Percentiles rank a stretch among this genome's conserved stretches.
Evolutionary conservation across 2,797 vertebrate species (phyloP).

Genomic region (Hirundo rustica): DNA sequence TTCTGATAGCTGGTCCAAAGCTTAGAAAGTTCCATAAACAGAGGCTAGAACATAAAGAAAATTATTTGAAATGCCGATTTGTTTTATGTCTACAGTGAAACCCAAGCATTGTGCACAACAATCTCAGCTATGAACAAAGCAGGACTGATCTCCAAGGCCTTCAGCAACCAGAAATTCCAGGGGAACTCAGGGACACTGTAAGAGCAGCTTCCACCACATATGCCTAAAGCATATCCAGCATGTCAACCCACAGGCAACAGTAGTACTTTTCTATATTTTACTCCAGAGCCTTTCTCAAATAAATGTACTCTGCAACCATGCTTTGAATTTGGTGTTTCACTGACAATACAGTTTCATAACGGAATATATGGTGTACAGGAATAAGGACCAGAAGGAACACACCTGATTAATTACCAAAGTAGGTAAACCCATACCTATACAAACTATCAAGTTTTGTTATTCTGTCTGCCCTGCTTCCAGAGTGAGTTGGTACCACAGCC

Average conservation of each 20-base stretch:
- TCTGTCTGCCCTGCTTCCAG: background rate
- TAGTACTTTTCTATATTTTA: background rate
- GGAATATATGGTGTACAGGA: background rate
- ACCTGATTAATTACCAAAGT: background rate
- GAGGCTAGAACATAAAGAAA: conserved; percentile 77
- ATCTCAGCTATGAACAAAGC: background rate
- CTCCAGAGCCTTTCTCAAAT: background rate
- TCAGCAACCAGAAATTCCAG: background rate
- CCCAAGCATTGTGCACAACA: background rate
- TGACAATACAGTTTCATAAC: background rate
- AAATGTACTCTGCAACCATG: background rate
- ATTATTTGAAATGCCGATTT: background rate
- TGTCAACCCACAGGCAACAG: background rate
- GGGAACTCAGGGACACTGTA: background rate
- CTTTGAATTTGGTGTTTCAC: background rate
- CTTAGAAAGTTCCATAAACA: conserved; percentile 82
- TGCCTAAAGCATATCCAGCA: background rate
- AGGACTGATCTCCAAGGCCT: background rate
- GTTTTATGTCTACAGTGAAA: background rate
- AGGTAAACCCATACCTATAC: background rate
- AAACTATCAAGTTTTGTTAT: background rate
- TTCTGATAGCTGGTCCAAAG: conserved; percentile 86
- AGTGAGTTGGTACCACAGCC: background rate
- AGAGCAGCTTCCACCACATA: background rate
- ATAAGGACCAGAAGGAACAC: background rate